Conservation (phyloP, 2,888 invertebrate species). For the Dolichomitus sp. region DNA sequence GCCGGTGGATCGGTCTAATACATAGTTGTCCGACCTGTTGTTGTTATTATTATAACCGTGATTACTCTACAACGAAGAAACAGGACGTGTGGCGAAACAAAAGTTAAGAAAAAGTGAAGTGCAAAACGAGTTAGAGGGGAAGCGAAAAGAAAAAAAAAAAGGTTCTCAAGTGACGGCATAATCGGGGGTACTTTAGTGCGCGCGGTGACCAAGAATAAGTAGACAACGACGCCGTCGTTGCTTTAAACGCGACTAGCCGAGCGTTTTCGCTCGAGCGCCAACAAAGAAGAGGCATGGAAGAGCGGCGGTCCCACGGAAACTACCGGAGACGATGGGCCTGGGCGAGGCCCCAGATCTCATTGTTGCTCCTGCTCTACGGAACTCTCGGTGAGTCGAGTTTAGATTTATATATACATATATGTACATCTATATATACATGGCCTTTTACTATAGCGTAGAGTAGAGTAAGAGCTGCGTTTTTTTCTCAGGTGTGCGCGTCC, state of each 20-base stretch:
- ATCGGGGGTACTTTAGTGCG: slow-evolving; percentile 21
- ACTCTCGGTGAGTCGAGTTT: slow-evolving; percentile 79
- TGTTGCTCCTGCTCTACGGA: slow-evolving; percentile 76
- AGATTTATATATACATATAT: slow-evolving; percentile 20
- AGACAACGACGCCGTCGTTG: slow-evolving; percentile 58
- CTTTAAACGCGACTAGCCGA: slow-evolving; percentile 39
- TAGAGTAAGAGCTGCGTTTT: slow-evolving; percentile 6
- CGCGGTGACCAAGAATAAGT: slow-evolving; percentile 19
- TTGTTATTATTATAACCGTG: slow-evolving; percentile 9
- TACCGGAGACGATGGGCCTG: slow-evolving; percentile 65
- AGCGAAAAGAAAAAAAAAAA: slow-evolving; percentile 14
- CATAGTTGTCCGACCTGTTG: slow-evolving; percentile 23
- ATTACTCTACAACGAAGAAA: slow-evolving; percentile 16
- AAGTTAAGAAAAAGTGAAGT: slow-evolving; percentile 5
- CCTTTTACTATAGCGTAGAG: slow-evolving; percentile 15
- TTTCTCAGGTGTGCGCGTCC: slow-evolving; percentile 15
- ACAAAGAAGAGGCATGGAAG: slow-evolving; percentile 56
- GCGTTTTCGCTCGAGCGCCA: slow-evolving; percentile 38
- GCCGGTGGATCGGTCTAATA: slow-evolving; percentile 35
- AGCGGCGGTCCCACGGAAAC: slow-evolving; percentile 61
- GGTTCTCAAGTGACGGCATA: slow-evolving; percentile 10
- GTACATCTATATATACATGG: slow-evolving; percentile 20
- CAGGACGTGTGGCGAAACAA: slow-evolving; percentile 31
- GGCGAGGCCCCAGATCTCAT: slow-evolving; percentile 74
- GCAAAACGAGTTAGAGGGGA: neutral